A percentile compares a stretch with the other conserved stretches of the same genome.
These are phyloP conservation scores for Anomalospiza imberbis DNA, from an alignment of 2,797 vertebrate genomes.

Conservation along the genomic window DNA sequence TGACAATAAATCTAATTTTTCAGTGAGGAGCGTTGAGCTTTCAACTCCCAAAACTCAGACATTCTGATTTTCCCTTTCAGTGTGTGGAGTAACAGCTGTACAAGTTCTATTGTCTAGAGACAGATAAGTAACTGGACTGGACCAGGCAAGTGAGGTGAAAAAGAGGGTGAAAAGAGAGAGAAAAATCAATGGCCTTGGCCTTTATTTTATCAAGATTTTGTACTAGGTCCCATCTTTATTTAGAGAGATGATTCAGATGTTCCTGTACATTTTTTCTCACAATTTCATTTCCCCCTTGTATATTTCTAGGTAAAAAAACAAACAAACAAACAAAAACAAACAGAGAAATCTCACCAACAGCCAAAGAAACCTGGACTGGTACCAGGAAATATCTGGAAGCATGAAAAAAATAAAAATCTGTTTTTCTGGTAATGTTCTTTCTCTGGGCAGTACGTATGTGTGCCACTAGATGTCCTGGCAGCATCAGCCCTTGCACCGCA, in stretches of 20 bases:
- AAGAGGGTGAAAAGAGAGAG: neutral
- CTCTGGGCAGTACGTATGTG: neutral
- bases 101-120: neutral
- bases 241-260: neutral
- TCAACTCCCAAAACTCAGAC: neutral
- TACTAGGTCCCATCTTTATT: neutral
- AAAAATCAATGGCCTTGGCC: neutral
- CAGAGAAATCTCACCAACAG: neutral
- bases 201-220: neutral
- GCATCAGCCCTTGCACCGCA: neutral
- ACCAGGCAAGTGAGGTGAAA: neutral
- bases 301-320: neutral
- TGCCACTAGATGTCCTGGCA: slow-evolving; percentile 58
- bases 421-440: neutral
- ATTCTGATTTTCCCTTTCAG: neutral
- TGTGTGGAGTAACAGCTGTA: neutral
- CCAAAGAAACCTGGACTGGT: neutral
- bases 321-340: no score
- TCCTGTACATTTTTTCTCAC: neutral
- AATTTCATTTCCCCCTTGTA: neutral
- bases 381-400: neutral
- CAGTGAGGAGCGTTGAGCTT: neutral
- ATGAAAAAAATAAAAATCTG: neutral
- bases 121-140: neutral
- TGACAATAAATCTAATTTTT: neutral